Conservation (phyloP, 1,140 invertebrate genomes). For the Anthonomus grandis region DNA sequence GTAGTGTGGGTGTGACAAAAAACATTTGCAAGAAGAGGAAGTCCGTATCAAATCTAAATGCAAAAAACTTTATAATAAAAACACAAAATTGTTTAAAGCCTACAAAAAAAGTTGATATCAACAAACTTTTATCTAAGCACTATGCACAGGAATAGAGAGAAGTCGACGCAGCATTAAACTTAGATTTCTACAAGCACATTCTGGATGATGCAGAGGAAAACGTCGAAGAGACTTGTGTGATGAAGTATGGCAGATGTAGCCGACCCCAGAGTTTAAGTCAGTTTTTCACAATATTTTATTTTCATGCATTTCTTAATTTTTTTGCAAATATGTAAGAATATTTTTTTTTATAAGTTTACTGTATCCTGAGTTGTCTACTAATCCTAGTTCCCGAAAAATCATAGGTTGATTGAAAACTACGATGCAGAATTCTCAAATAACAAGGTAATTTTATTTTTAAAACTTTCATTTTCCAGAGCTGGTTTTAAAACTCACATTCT, state of each 20-base stretch:
- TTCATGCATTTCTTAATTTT: background rate
- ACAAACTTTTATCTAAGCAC: conserved; percentile 2
- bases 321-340: background rate
- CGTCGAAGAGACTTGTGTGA: background rate
- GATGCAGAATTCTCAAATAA: background rate
- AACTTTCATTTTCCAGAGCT: background rate
- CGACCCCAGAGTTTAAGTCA: background rate
- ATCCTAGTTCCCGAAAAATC: too few species aligned
- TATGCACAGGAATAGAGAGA: conserved; percentile 3
- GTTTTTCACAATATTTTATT: too few species aligned
- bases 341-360: too few species aligned
- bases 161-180: background rate
- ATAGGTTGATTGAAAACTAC: background rate
- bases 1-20: background rate
- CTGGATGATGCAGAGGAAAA: background rate
- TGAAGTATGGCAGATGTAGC: background rate
- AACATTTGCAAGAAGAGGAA: background rate
- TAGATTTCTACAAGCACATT: background rate
- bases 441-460: too few species aligned
- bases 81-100: background rate
- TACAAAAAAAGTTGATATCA: background rate
- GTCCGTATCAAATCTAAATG: background rate
- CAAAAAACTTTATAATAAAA: conserved; percentile 6
- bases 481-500: background rate
- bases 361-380: too few species aligned